phyloP scores from a whole-genome alignment of 35 echinoderm and acorn worm species.

The Hemicentrotus pulcherrimus region DNA sequence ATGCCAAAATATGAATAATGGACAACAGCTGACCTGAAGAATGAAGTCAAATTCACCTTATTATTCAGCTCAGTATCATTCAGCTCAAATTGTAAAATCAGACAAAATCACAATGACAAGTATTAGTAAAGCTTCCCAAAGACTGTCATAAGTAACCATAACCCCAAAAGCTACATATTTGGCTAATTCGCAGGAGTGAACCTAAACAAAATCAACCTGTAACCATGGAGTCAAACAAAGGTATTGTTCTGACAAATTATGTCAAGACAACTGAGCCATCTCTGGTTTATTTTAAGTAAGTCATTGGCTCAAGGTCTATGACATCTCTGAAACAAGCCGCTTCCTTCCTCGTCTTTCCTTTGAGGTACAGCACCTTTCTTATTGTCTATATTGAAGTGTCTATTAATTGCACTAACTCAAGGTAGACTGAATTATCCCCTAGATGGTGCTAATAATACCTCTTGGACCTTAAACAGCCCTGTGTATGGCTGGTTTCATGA shows the following conservation, averaged over 20 bases:
- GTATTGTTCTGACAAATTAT: background rate
- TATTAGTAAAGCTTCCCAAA: too few relatives aligned
- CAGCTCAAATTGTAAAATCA: too few relatives aligned
- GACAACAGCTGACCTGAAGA: too few relatives aligned
- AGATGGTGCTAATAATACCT: background rate
- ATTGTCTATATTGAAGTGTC: background rate
- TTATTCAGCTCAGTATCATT: too few relatives aligned
- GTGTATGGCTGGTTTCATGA: too few relatives aligned
- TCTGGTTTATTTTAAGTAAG: background rate
- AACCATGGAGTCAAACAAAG: background rate
- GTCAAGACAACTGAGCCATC: background rate
- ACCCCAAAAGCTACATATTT: background rate
- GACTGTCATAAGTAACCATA: background rate
- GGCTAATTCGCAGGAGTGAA: background rate
- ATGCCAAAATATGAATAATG: background rate
- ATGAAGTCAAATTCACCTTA: too few relatives aligned
- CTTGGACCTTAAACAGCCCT: background rate
- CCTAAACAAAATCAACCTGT: background rate
- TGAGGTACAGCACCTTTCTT: background rate
- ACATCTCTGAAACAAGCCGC: background rate
- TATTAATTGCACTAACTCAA: background rate
- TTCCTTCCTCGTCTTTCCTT: background rate
- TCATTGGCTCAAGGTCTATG: conserved; percentile 9
- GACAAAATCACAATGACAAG: too few relatives aligned
- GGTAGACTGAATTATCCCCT: background rate